Evolutionary conservation across 2,113 vertebrate species (phyloP).

Genomic region (Aplodontia rufa): DNA sequence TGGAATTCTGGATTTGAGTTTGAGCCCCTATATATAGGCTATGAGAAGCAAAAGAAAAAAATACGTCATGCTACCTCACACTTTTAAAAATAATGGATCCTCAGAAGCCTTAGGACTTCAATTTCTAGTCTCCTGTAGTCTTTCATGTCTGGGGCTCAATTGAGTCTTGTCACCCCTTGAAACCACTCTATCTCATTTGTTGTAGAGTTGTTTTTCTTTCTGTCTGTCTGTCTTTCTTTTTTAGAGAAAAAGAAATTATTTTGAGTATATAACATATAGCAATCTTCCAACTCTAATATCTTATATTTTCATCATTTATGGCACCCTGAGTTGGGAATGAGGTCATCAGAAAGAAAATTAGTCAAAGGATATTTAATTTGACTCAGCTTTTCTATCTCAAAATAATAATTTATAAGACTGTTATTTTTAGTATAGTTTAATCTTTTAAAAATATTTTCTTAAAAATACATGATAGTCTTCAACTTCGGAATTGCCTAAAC

Average conservation of each 20-base stretch:
- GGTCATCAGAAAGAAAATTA: slow-evolving; percentile 16
- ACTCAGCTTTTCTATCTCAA: background rate
- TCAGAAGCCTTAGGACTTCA: background rate
- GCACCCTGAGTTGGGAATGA: background rate
- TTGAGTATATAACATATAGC: background rate
- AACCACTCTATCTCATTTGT: background rate
- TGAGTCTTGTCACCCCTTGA: background rate
- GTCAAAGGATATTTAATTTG: background rate
- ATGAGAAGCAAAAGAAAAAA: background rate
- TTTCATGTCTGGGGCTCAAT: background rate
- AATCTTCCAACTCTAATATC: background rate
- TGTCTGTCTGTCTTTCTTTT: too few species aligned
- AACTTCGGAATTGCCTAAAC: background rate
- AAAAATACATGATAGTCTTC: background rate
- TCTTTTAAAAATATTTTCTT: background rate
- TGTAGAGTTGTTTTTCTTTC: background rate
- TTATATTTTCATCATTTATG: background rate
- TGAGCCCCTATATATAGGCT: background rate
- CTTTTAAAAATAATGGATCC: background rate
- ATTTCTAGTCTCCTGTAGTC: background rate
- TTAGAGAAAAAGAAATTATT: background rate
- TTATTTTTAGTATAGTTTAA: slow-evolving; percentile 1
- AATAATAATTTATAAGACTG: background rate
- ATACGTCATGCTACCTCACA: background rate
- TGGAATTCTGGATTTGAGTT: background rate